phyloP scores from a whole-genome alignment of 2,888 invertebrate species.

The Chymomyza fuscimana region DNA sequence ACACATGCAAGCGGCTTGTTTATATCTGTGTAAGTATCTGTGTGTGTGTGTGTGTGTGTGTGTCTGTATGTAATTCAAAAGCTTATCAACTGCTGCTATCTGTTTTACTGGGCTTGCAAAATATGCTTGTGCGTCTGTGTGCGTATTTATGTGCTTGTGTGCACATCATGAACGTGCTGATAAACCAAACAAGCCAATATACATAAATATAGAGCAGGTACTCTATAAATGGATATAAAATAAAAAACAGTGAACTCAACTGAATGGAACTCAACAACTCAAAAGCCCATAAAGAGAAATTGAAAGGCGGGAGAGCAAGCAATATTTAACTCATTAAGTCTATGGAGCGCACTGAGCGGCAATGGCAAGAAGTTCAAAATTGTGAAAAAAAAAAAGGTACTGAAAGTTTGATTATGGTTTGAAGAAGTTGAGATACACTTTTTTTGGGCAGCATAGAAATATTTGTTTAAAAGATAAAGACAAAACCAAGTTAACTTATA shows the following conservation, averaged over 20 bases:
- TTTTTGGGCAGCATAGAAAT: background rate
- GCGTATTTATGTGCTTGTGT: background rate
- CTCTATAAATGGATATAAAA: background rate
- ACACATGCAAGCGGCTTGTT: background rate
- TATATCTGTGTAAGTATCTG: background rate
- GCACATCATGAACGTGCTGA: constrained; percentile 44
- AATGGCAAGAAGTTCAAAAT: constrained; percentile 50
- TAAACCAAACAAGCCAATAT: constrained; percentile 40
- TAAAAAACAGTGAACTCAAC: background rate
- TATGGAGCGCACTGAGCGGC: constrained; percentile 22
- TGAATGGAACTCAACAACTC: constrained; percentile 34
- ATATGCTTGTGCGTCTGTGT: constrained; percentile 14
- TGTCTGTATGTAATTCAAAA: constrained; percentile 7
- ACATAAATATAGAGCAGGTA: constrained; percentile 2
- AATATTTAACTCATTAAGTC: background rate
- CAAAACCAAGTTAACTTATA: too few relatives aligned
- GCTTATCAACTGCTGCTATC: constrained; percentile 61
- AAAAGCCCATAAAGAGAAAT: constrained; percentile 27
- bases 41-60: background rate
- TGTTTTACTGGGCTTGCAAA: constrained; percentile 58
- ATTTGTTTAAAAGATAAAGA: too few relatives aligned
- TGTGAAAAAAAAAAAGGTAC: too few relatives aligned
- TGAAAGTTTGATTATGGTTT: too few relatives aligned
- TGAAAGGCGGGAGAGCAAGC: constrained; percentile 14
- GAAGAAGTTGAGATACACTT: background rate